These are phyloP conservation scores for Drosophila nebulosa DNA, from an alignment of 1,140 invertebrate species.

Conservation along the genomic window DNA sequence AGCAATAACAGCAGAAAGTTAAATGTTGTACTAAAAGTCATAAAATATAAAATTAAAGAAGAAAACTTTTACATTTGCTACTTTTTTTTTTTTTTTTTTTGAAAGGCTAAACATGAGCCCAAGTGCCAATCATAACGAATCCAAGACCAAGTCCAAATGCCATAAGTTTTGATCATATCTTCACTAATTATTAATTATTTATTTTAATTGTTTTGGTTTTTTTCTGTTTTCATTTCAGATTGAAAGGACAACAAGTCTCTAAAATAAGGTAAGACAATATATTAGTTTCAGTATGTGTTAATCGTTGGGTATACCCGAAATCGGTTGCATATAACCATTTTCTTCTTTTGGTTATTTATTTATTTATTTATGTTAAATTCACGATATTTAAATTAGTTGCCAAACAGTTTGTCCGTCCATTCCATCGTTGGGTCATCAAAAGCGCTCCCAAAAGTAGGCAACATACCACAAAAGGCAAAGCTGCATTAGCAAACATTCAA, in stretches of 20 bases:
- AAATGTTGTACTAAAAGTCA: constrained; percentile 12
- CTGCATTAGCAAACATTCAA: constrained; percentile 70
- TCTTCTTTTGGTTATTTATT: background rate
- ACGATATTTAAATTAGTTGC: constrained; percentile 77
- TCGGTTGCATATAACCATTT: no score
- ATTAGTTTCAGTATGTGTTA: no score
- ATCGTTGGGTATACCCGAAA: no score
- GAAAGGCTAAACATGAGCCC: no score
- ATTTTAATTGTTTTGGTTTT: no score
- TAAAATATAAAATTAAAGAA: constrained; percentile 14
- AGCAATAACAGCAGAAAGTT: constrained; percentile 31
- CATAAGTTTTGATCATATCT: no score
- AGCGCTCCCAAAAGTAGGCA: constrained; percentile 34
- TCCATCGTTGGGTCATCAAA: background rate
- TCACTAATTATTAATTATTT: no score
- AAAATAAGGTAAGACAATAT: no score
- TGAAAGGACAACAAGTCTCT: no score
- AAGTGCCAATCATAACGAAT: no score
- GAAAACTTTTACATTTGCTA: background rate
- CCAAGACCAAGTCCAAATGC: no score
- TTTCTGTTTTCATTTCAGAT: no score
- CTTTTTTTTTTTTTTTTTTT: constrained; percentile 12
- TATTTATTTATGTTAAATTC: constrained; percentile 71
- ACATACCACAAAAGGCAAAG: constrained; percentile 30
- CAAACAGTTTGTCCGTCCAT: constrained; percentile 47